Base-by-base conservation (phyloP, 2,888 invertebrate genomes). In the Leucoptera coffeella region DNA sequence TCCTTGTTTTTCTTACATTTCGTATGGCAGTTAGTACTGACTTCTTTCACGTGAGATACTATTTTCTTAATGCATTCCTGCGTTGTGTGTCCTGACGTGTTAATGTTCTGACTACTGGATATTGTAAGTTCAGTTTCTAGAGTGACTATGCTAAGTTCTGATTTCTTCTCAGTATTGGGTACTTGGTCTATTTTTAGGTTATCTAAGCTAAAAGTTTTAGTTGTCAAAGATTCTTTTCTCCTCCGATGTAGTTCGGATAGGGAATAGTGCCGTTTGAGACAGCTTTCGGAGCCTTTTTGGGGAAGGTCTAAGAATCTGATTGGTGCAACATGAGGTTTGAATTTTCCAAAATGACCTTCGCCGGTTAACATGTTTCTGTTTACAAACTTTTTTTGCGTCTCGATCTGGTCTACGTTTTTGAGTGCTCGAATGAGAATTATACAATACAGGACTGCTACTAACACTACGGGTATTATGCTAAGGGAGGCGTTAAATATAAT, bases 381-480 rank as follows among this genome's bases (percentile, higher is more conserved):
- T n/a, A n/a, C n/a, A n/a, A n/a, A n/a, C 15, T 50, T 58, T 11
- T 47, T 40, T 3, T 49, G 41, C 20, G 39, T 46, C 33, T 47
- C 52, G 4, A 58, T 45, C 27, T 45, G 46, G 24, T 43, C 50
- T 2, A 56, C 51, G 23, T 65, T 78, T 37, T 55, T 64, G 23
- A 80, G 41, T 2, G 80, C 80, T 36, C 62, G 57, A 27, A 73
- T 55, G 34, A 80, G 48, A 31, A 80, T 80, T 4, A 75, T 73
- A 2, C 67, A 58, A 36, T 80, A 80, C 7, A 80, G 48, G 2
- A 75, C 49, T 2, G 45, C 46, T n/a, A 64, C 61, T 4, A 55
- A 37, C 12, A 44, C 23, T 2, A 69, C 50, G 3, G 80, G 78
- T 25, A 78, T 41, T 1, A 72, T 45, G 30, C 78, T 79, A 6